Conservation (phyloP, 1,140 invertebrate genomes). For the Atta cephalotes region DNA sequence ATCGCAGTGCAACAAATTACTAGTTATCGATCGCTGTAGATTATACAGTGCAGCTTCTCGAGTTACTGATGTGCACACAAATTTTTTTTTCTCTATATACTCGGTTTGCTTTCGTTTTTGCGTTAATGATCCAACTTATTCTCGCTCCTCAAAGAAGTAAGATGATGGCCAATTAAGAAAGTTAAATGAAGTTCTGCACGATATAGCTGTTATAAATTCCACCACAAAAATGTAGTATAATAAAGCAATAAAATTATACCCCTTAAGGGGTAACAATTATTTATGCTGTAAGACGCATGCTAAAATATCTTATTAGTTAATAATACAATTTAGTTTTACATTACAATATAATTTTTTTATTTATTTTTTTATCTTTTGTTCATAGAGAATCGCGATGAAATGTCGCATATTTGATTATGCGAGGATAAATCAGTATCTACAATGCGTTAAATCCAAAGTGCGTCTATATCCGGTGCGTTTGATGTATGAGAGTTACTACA, state of each 20-base stretch:
- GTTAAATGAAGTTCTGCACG: slow-evolving; percentile 48
- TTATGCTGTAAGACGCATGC: too few species aligned
- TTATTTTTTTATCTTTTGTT: not conserved
- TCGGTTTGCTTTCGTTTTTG: slow-evolving; percentile 24
- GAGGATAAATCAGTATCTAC: slow-evolving; percentile 18
- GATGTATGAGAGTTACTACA: slow-evolving; percentile 51
- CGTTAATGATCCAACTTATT: slow-evolving; percentile 56
- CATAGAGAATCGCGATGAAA: not conserved
- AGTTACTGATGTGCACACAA: slow-evolving; percentile 46
- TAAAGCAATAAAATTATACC: slow-evolving; percentile 16
- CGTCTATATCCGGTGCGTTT: slow-evolving; percentile 57
- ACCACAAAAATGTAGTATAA: slow-evolving; percentile 15
- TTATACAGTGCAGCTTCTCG: slow-evolving; percentile 38
- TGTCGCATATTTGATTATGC: not conserved
- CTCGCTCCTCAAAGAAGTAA: slow-evolving; percentile 22
- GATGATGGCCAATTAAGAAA: slow-evolving; percentile 56
- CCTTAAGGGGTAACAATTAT: not conserved
- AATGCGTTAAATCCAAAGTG: slow-evolving; percentile 27
- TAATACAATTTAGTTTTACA: not conserved
- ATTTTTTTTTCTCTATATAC: slow-evolving; percentile 23
- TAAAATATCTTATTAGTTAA: slow-evolving; percentile 1
- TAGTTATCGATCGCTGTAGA: slow-evolving; percentile 24
- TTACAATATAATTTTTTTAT: not conserved
- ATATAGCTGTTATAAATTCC: slow-evolving; percentile 15
- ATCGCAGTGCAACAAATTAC: slow-evolving; percentile 26